phyloP scores from a whole-genome alignment of 2,113 vertebrate genomes.

The Phaethornis superciliosus region DNA sequence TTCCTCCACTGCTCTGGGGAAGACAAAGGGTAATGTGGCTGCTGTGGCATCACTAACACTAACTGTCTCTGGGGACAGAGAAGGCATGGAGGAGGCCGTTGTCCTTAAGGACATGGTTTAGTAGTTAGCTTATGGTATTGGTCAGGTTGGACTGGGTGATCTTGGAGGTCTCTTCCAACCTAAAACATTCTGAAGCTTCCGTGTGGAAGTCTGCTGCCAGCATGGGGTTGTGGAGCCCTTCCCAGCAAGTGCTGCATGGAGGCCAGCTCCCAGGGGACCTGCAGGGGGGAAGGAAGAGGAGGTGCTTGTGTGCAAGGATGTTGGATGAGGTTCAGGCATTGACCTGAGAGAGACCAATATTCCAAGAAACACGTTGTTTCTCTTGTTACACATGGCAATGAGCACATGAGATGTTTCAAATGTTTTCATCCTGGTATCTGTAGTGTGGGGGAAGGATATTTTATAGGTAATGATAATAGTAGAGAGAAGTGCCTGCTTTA shows the following conservation, averaged over 20 bases:
- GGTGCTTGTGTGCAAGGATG: neutral
- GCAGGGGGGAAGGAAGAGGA: accelerated
- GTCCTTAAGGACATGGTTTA: no score
- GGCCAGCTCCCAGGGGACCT: accelerated
- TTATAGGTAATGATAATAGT: neutral
- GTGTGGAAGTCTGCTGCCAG: accelerated
- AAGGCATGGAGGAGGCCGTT: neutral
- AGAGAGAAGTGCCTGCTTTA: neutral
- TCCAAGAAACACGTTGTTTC: neutral
- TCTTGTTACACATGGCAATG: accelerated
- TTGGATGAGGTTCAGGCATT: neutral
- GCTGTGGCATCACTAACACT: accelerated
- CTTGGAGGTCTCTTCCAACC: no score
- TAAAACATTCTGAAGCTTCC: neutral
- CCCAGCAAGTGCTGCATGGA: neutral
- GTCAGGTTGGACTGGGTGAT: no score
- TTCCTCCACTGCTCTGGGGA: constrained; percentile 51
- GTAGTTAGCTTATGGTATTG: no score
- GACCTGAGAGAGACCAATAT: neutral
- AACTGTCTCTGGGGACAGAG: neutral
- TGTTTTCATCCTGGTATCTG: neutral
- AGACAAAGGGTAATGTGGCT: constrained; percentile 55
- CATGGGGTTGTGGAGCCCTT: neutral
- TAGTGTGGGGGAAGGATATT: neutral
- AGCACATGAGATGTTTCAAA: neutral